These are phyloP conservation scores for Pycnonotus jocosus DNA, from an alignment of 2,113 vertebrate genomes.

Conservation along the genomic window DNA sequence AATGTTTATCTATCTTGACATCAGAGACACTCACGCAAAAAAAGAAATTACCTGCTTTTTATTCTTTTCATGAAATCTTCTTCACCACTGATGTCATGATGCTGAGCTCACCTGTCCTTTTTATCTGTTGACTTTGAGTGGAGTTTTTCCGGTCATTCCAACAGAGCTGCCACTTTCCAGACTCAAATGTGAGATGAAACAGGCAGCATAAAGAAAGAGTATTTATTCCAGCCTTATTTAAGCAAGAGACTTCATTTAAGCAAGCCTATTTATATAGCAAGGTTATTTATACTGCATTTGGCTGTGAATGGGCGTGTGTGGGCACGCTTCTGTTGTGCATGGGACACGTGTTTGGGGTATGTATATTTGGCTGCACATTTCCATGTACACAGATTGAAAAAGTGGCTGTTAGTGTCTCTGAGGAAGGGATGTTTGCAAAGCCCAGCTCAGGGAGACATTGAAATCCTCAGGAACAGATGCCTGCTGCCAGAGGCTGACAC, in stretches of 20 bases:
- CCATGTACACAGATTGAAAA: not conserved
- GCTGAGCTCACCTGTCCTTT: not conserved
- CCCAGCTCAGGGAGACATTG: not conserved
- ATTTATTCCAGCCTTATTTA: slow-evolving; percentile 4
- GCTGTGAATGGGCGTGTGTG: not conserved
- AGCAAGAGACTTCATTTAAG: slow-evolving; percentile 29
- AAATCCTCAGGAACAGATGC: not conserved
- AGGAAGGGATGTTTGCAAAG: not conserved
- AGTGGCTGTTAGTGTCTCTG: not conserved
- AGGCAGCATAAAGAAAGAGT: not conserved
- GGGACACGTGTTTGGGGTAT: not conserved
- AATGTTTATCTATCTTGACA: not conserved
- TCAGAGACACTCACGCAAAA: rapidly evolving
- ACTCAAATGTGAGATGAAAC: not conserved
- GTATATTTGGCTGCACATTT: slow-evolving; percentile 4
- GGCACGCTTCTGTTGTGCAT: not conserved
- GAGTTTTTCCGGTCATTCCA: not conserved
- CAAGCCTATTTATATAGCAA: not conserved
- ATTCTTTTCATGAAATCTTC: not conserved
- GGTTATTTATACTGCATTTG: not conserved
- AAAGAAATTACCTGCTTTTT: not conserved
- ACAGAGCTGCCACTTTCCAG: not conserved
- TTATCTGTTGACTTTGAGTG: not conserved
- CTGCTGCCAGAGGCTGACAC: not conserved
- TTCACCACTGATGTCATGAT: not conserved